Percentiles rank a stretch among this genome's conserved stretches.
These are phyloP conservation scores for Nerophis lumbriciformis DNA, from an alignment of 2,113 vertebrate genomes.

Conservation along the genomic window DNA sequence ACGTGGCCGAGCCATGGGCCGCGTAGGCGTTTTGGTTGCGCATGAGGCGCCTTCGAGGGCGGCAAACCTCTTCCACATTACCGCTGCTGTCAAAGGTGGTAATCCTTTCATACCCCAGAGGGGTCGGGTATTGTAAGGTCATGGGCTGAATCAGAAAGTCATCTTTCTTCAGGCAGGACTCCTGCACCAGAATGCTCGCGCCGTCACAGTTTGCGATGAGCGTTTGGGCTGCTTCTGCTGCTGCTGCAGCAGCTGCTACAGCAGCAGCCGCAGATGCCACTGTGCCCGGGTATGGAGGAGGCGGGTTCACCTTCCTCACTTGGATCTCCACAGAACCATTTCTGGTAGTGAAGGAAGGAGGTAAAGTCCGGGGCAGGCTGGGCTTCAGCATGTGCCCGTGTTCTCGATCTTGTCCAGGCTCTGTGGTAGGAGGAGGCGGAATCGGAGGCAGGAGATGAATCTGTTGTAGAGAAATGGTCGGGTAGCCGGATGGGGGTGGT, in stretches of 20 bases:
- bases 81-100: conserved; percentile 98
- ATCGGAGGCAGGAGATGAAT: conserved; percentile 71
- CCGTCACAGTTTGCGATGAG: conserved; percentile 71
- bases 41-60: conserved; percentile 85
- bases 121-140: conserved; percentile 82
- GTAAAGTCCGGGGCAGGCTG: conserved; percentile 50
- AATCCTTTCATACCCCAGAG: conserved; percentile 92
- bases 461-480: conserved; percentile 72
- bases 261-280: conserved; percentile 66
- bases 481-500: conserved; percentile 65
- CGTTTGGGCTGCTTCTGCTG: conserved; percentile 59
- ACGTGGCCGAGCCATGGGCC: conserved; percentile 83
- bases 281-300: conserved; percentile 87
- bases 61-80: conserved; percentile 96
- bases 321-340: conserved; percentile 76
- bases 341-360: conserved; percentile 73
- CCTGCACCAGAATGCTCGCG: conserved; percentile 70
- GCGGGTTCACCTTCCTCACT: conserved; percentile 86
- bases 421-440: conserved; percentile 61
- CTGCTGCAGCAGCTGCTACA: conserved; percentile 42
- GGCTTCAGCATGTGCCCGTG: conserved; percentile 77
- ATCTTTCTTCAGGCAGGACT: conserved; percentile 84
- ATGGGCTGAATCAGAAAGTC: conserved; percentile 85
- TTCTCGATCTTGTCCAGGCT: conserved; percentile 73
- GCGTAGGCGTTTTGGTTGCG: conserved; percentile 86